Evolutionary conservation across 2,113 vertebrate species (phyloP), one percentile per base, ranked within the genome.

Genomic region (Epinephelus lanceolatus): DNA sequence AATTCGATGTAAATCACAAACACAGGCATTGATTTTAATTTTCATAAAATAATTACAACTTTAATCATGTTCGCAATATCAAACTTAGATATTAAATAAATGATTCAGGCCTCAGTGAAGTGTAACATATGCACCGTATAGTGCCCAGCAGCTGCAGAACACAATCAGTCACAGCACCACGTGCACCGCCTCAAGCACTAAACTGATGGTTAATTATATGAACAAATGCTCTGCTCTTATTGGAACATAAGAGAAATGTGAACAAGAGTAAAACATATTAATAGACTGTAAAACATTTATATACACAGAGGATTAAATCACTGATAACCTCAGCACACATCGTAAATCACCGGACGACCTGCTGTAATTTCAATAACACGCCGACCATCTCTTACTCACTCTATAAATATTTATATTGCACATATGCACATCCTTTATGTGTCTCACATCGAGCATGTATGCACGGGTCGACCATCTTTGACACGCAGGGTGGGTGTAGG

Each of bases 331-430:
- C 65, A 37, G 30, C 62, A 47, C 52, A 59, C 55, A 27, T 49
- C 45, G 72, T 84, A 78, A 86, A 85, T 86, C 60, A 83, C 23
- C 1, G 27, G 49, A 63, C 7, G 6, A 23, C 27, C 10, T 40
- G 19, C 30, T 23, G 55, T 27, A 51, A 53, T 60, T 74, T 55
- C n/a, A 60, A 66, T n/a, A 65, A 21, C 21, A 45, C 9, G 30
- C 21, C 27, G 4, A 40, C 15, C 37, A 14, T 52, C 30, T 74
- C 8, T 55, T 45, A 4, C 6, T 17, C 45, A 0, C 14, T 52
- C 53, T 67, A 65, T 85, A 80, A 86, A 88, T 78, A 78, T 88
- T 80, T 84, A 81, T 57, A 27, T 21, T 33, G 51, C 59, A 4
- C 40, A n/a, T 27, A 61, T 49, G 51, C 33, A 49, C 55, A 27